Conservation (phyloP, 2,797 vertebrate species). For the Onychomys arenicola region DNA sequence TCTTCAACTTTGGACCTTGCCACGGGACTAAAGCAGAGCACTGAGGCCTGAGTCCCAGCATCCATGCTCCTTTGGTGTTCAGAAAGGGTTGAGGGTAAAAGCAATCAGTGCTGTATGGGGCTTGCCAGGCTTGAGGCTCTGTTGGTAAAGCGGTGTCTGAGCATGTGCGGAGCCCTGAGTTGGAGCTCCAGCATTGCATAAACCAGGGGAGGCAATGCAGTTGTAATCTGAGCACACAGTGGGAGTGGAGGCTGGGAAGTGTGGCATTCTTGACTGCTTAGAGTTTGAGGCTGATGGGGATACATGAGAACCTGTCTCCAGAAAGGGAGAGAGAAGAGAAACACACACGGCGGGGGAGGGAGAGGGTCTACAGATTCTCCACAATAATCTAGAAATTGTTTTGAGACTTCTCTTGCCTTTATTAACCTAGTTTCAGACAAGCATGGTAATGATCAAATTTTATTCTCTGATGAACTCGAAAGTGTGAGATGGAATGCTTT, state of each 20-base stretch:
- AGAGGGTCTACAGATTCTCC: neutral
- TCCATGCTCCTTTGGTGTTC: neutral
- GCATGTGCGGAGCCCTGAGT: neutral
- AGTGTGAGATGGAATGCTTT: neutral
- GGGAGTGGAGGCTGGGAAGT: neutral
- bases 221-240: neutral
- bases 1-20: slow-evolving; percentile 85
- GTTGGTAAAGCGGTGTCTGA: neutral
- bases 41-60: neutral
- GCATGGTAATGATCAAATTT: neutral
- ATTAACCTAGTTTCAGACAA: neutral
- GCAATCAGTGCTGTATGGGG: neutral
- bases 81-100: neutral
- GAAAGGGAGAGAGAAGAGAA: neutral
- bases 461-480: neutral
- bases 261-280: neutral
- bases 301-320: neutral
- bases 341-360: too few relatives aligned
- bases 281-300: neutral
- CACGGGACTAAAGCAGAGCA: slow-evolving; percentile 72
- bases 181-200: neutral
- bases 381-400: neutral
- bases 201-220: rapidly evolving
- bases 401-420: neutral
- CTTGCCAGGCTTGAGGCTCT: neutral